These are phyloP conservation scores for Podilymbus podiceps DNA, from an alignment of 2,113 vertebrate species.

Conservation along the genomic window DNA sequence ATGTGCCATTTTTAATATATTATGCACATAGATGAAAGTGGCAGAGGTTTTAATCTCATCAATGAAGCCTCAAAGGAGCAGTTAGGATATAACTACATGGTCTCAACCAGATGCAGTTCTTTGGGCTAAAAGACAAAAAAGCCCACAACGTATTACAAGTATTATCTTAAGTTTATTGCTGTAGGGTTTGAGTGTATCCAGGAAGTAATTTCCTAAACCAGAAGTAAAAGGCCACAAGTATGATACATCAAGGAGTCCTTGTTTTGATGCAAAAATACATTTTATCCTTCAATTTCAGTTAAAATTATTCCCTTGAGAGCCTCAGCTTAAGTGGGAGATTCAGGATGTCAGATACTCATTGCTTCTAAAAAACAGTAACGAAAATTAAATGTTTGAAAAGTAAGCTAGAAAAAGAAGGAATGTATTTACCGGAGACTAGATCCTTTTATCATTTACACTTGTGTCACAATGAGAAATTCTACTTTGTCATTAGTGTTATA, in stretches of 20 bases:
- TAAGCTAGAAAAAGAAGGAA: background rate
- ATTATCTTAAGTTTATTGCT: background rate
- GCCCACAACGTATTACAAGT: background rate
- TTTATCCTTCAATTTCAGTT: background rate
- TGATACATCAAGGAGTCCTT: background rate
- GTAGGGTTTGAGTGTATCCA: background rate
- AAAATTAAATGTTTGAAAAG: background rate
- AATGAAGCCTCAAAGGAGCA: background rate
- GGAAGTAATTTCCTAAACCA: background rate
- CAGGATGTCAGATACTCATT: background rate
- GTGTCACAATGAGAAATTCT: background rate
- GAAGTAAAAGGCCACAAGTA: background rate
- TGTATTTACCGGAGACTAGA: background rate
- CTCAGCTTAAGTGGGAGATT: background rate
- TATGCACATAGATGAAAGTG: background rate
- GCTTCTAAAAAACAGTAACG: background rate
- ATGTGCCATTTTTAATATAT: background rate
- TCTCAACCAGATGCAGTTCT: background rate
- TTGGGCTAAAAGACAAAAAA: conserved; percentile 1
- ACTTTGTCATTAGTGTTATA: background rate
- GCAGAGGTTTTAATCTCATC: background rate
- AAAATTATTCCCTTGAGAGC: background rate
- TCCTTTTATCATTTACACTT: background rate
- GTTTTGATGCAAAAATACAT: background rate
- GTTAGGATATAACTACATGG: background rate